These are phyloP conservation scores for Istiophorus platypterus DNA, from an alignment of 2,113 vertebrate species.

Conservation along the genomic window DNA sequence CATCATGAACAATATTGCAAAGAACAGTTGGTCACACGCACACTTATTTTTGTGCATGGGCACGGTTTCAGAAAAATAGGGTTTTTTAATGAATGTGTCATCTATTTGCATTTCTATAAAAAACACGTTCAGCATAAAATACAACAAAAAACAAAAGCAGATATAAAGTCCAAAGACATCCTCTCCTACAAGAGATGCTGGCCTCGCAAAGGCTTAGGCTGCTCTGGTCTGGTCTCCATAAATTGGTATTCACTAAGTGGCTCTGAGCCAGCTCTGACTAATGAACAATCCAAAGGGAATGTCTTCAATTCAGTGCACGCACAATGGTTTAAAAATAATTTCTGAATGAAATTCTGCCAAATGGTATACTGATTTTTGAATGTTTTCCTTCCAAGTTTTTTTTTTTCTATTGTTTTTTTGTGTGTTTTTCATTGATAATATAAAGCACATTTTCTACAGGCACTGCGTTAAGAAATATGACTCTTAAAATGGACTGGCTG, in stretches of 20 bases:
- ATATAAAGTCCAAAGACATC: too few relatives aligned
- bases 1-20: background rate
- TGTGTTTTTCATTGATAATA: background rate
- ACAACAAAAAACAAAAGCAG: too few relatives aligned
- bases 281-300: slow-evolving; percentile 23
- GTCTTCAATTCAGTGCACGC: background rate
- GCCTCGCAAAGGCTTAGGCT: background rate
- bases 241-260: slow-evolving; percentile 27
- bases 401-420: background rate
- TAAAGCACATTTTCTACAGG: background rate
- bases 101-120: background rate
- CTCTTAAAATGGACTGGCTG: background rate
- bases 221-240: slow-evolving; percentile 3
- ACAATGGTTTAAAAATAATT: slow-evolving; percentile 2
- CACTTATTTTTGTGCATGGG: background rate
- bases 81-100: background rate
- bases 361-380: background rate
- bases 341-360: slow-evolving; percentile 10
- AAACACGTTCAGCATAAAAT: background rate
- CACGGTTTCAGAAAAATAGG: background rate
- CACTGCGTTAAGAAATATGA: background rate
- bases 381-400: background rate
- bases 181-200: background rate
- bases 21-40: background rate
- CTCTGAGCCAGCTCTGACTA: slow-evolving; percentile 26